phyloP scores from a whole-genome alignment of 2,888 invertebrate genomes.

The Agrilus biguttatus region DNA sequence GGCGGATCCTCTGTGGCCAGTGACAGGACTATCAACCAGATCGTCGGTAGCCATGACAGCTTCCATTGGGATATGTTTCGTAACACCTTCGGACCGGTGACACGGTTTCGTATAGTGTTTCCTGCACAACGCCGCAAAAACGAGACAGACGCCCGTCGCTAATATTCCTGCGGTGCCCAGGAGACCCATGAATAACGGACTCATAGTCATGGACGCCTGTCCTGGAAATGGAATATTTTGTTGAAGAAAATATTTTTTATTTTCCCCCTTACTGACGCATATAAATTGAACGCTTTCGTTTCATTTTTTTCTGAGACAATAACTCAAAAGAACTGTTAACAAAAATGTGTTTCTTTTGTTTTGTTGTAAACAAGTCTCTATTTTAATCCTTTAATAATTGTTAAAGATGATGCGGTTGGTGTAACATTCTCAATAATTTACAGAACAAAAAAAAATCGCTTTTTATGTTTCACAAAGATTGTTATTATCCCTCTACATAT shows the following conservation, averaged over 20 bases:
- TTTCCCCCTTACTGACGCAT: not conserved
- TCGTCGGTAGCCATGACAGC: slow-evolving; percentile 30
- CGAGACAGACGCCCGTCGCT: slow-evolving; percentile 62
- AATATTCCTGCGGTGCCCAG: slow-evolving; percentile 63
- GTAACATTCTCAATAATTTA: too few species aligned
- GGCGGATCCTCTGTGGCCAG: slow-evolving; percentile 24
- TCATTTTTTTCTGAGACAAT: too few species aligned
- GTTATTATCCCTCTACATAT: too few species aligned
- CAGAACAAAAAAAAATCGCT: too few species aligned
- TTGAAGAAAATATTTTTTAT: not conserved
- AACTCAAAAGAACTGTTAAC: too few species aligned
- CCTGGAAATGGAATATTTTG: slow-evolving; percentile 32
- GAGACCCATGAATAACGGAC: slow-evolving; percentile 61
- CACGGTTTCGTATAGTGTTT: slow-evolving; percentile 26
- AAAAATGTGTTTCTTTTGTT: too few species aligned
- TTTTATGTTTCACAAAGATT: too few species aligned
- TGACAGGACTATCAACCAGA: slow-evolving; percentile 22
- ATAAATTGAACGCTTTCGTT: not conserved
- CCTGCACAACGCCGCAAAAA: slow-evolving; percentile 55
- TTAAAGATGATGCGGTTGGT: too few species aligned
- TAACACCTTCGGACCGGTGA: slow-evolving; percentile 16
- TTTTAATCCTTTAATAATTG: too few species aligned
- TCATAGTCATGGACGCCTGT: slow-evolving; percentile 47
- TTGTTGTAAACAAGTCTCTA: too few species aligned
- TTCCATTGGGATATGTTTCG: slow-evolving; percentile 30